These are phyloP conservation scores for Bergia puertoricense DNA, from an alignment of 92 coral and sea anemone species.

Conservation along the genomic window DNA sequence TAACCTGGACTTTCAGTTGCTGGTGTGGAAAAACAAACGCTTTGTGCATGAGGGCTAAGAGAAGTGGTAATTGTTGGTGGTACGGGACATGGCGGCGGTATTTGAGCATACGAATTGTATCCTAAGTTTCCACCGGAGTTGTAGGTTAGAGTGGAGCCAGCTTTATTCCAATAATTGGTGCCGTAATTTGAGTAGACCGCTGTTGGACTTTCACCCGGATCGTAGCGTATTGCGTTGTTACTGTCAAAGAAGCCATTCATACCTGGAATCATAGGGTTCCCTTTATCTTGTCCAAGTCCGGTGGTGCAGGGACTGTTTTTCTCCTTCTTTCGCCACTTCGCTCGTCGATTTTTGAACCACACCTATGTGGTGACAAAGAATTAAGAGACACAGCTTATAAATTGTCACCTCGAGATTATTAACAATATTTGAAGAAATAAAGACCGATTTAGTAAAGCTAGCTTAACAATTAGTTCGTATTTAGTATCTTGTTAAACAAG, in stretches of 20 bases:
- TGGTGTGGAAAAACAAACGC: slow-evolving; percentile 70
- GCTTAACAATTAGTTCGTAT: slow-evolving; percentile 37
- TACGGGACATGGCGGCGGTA: slow-evolving; percentile 74
- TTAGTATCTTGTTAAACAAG: slow-evolving; percentile 27
- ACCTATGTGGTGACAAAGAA: slow-evolving; percentile 64
- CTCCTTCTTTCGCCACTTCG: slow-evolving; percentile 99
- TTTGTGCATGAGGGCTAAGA: slow-evolving; percentile 64
- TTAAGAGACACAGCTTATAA: slow-evolving; percentile 44
- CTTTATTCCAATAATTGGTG: slow-evolving; percentile 82
- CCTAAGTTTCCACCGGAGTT: slow-evolving; percentile 72
- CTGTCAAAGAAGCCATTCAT: slow-evolving; percentile 80
- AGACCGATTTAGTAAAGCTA: slow-evolving; percentile 44
- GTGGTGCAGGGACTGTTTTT: slow-evolving; percentile 80
- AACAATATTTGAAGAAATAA: slow-evolving; percentile 29
- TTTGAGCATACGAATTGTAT: slow-evolving; percentile 68
- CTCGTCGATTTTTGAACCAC: slow-evolving; percentile 98
- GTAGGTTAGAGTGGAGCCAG: slow-evolving; percentile 65
- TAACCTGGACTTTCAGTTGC: slow-evolving; percentile 66
- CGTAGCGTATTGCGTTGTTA: slow-evolving; percentile 74
- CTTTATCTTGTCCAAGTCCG: slow-evolving; percentile 81
- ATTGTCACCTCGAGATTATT: slow-evolving; percentile 35
- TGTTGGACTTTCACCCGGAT: slow-evolving; percentile 73
- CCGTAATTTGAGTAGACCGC: slow-evolving; percentile 81
- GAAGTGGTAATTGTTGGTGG: slow-evolving; percentile 82
- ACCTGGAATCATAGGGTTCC: slow-evolving; percentile 70